Conservation (phyloP, 2,797 vertebrate genomes). For the Thunnus albacares region DNA sequence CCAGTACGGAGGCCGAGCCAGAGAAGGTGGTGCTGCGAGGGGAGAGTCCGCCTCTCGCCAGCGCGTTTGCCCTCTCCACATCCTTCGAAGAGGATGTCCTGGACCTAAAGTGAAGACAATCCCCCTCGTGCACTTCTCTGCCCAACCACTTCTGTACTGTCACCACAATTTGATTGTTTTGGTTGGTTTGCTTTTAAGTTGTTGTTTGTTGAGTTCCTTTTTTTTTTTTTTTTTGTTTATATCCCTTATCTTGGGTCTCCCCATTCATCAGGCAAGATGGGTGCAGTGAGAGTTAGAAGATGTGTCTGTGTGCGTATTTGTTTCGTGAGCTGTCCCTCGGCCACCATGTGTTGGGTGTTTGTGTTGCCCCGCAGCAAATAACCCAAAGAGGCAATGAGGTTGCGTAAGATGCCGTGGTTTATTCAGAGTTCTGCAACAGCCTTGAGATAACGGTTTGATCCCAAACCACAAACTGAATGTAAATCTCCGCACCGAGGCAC, state of each 20-base stretch:
- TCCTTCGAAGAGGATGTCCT: slow-evolving; percentile 94
- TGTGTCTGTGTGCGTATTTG: slow-evolving; percentile 60
- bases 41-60: slow-evolving; percentile 86
- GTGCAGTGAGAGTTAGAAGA: slow-evolving; percentile 52
- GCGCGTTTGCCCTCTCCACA: slow-evolving; percentile 86
- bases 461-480: slow-evolving; percentile 74
- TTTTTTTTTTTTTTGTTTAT: slow-evolving; percentile 20
- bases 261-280: slow-evolving; percentile 49
- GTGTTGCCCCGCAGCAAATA: slow-evolving; percentile 61
- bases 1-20: slow-evolving; percentile 87
- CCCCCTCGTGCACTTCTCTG: slow-evolving; percentile 74
- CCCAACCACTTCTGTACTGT: slow-evolving; percentile 57
- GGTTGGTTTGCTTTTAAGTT: slow-evolving; percentile 55
- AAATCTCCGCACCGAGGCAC: slow-evolving; percentile 71
- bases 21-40: slow-evolving; percentile 82
- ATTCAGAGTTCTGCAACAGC: slow-evolving; percentile 48
- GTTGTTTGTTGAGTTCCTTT: slow-evolving; percentile 34
- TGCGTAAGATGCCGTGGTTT: slow-evolving; percentile 47
- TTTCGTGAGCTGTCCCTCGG: slow-evolving; percentile 61
- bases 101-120: slow-evolving; percentile 95
- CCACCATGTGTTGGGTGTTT: slow-evolving; percentile 60
- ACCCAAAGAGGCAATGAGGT: slow-evolving; percentile 71
- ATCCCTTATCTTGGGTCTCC: slow-evolving; percentile 43
- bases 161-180: slow-evolving; percentile 54
- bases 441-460: slow-evolving; percentile 61